These are phyloP conservation scores for Trachelus stipa DNA, from an alignment of 2,888 invertebrate genomes.

Conservation along the genomic window DNA sequence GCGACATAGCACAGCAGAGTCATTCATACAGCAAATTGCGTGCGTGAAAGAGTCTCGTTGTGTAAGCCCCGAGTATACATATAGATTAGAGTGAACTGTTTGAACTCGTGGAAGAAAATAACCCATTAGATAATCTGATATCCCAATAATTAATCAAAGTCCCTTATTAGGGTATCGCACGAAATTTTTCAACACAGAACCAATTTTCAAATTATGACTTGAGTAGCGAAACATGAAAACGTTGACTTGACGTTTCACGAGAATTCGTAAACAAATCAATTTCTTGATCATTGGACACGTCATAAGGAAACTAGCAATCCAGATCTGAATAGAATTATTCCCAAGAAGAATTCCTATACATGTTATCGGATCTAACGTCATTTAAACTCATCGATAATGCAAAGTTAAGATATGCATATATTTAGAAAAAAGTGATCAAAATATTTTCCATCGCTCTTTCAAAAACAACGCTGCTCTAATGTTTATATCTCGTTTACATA, in stretches of 20 bases:
- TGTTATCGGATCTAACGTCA: neutral
- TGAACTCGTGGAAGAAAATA: neutral
- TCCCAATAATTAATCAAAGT: neutral
- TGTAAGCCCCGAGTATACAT: conserved; percentile 16
- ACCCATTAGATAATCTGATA: neutral
- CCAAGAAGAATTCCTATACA: neutral
- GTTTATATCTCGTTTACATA: neutral
- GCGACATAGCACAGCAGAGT: conserved; percentile 2
- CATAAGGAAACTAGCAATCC: neutral
- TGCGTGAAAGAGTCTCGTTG: conserved; percentile 46
- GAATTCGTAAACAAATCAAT: no score
- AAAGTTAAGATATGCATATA: neutral
- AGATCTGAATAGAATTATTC: neutral
- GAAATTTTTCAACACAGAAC: neutral
- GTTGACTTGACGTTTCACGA: no score
- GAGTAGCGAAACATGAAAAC: no score
- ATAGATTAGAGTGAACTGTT: neutral
- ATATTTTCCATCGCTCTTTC: neutral
- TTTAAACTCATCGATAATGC: neutral
- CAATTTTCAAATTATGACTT: no score
- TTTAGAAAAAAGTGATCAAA: neutral
- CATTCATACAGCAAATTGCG: conserved; percentile 41
- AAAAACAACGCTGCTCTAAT: neutral
- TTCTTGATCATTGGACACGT: no score
- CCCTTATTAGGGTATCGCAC: neutral